phyloP scores from a whole-genome alignment of 2,797 vertebrate genomes.

The Nyctibius grandis region DNA sequence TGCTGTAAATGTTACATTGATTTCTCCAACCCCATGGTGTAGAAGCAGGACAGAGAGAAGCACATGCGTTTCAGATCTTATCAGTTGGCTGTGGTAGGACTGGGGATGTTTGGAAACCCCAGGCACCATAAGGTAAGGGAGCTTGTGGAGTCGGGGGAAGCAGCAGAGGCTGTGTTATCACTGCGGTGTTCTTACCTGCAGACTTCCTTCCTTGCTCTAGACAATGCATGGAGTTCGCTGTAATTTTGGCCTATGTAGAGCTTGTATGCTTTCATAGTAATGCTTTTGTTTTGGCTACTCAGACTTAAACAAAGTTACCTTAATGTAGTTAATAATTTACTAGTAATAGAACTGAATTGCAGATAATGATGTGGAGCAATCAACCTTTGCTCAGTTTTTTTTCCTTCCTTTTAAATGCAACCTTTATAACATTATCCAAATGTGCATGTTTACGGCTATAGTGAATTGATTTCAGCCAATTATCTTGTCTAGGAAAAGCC shows the following conservation, averaged over 20 bases:
- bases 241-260: background rate
- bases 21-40: background rate
- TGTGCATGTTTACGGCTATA: background rate
- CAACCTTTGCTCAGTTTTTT: background rate
- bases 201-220: background rate
- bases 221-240: background rate
- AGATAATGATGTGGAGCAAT: slow-evolving; percentile 25
- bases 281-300: background rate
- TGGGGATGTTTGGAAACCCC: background rate
- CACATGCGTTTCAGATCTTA: background rate
- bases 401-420: background rate
- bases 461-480: background rate
- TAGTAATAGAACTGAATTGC: slow-evolving; percentile 11
- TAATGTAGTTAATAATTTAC: slow-evolving; percentile 48
- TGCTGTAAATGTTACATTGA: background rate
- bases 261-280: background rate
- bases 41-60: background rate
- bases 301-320: background rate
- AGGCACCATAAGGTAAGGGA: background rate
- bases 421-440: slow-evolving; percentile 2
- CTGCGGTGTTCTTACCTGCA: background rate
- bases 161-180: background rate
- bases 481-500: background rate
- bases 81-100: accelerated
- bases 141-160: background rate